These are phyloP conservation scores for Creontiades dilutus DNA, from an alignment of 2,888 invertebrate genomes.

Conservation along the genomic window DNA sequence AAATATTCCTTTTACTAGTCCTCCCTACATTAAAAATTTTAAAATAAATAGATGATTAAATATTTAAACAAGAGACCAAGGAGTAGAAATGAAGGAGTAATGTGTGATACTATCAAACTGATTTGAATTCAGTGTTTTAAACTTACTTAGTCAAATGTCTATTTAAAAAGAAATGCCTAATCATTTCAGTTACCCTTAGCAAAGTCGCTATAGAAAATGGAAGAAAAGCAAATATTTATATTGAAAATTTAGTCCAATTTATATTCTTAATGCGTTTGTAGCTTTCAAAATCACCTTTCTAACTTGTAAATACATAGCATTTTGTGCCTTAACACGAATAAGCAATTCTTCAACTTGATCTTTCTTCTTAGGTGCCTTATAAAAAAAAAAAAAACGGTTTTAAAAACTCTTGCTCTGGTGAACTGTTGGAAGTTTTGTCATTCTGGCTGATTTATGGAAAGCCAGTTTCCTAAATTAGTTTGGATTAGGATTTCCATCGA, in stretches of 20 bases:
- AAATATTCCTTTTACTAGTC: conserved; percentile 43
- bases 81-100: conserved; percentile 26
- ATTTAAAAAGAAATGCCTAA: conserved; percentile 18
- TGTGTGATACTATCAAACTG: conserved; percentile 44
- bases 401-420: background rate
- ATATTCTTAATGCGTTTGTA: conserved; percentile 37
- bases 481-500: background rate
- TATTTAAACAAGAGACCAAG: conserved; percentile 33
- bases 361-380: conserved; percentile 71
- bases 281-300: conserved; percentile 31
- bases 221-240: conserved; percentile 9
- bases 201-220: background rate
- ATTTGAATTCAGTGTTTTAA: background rate
- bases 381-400: background rate
- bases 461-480: background rate
- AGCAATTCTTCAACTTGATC: conserved; percentile 69
- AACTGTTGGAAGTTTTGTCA: background rate
- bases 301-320: conserved; percentile 56
- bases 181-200: conserved; percentile 49
- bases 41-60: background rate
- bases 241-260: conserved; percentile 35
- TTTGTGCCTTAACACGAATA: conserved; percentile 69
- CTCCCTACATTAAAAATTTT: background rate
- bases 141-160: background rate
- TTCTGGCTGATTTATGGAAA: background rate